These are phyloP conservation scores for Adelphocoris suturalis DNA, from an alignment of 2,888 invertebrate species.

Conservation along the genomic window DNA sequence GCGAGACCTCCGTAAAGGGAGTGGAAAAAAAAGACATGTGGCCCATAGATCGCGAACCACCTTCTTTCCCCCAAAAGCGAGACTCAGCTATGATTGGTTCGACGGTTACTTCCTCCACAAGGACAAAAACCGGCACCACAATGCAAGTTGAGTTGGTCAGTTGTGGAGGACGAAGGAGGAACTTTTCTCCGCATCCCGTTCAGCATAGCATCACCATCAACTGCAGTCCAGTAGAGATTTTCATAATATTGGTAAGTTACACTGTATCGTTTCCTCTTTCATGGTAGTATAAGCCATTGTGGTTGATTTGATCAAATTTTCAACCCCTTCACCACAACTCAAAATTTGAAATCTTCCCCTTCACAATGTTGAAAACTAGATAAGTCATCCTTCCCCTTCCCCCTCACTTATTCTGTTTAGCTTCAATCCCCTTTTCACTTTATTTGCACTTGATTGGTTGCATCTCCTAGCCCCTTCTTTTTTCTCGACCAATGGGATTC, in stretches of 20 bases:
- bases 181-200: not conserved
- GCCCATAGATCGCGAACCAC: not conserved
- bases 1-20: not conserved
- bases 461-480: no score
- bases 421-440: no score
- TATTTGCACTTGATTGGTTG: no score
- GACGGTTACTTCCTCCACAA: constrained; percentile 35
- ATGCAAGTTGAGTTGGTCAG: not conserved
- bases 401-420: no score
- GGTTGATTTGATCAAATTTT: no score
- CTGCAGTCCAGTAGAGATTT: not conserved
- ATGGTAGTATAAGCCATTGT: no score
- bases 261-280: no score
- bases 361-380: no score
- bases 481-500: no score
- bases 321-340: no score
- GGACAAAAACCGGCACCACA: not conserved
- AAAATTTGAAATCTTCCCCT: no score
- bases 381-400: no score
- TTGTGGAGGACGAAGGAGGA: not conserved
- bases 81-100: constrained; percentile 55
- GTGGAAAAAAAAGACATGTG: not conserved
- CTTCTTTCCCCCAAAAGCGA: not conserved
- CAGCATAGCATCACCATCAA: not conserved
- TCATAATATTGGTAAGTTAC: not conserved